phyloP scores from a whole-genome alignment of 2,888 invertebrate species.

The Drosophila meridiana region DNA sequence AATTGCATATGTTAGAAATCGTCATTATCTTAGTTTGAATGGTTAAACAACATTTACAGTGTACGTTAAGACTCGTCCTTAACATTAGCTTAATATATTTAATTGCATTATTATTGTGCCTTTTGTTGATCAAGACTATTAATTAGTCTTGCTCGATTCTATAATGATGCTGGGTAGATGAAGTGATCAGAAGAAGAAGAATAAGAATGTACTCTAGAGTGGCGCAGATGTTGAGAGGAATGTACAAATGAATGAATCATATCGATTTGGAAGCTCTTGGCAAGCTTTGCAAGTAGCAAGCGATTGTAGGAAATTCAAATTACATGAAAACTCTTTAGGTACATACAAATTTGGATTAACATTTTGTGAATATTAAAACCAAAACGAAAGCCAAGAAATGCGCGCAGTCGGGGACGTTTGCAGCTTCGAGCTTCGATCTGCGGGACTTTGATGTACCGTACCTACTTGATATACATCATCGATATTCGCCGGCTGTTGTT shows the following conservation, averaged over 20 bases:
- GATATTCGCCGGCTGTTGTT: constrained; percentile 39
- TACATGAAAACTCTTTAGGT: constrained; percentile 36
- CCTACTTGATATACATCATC: constrained; percentile 67
- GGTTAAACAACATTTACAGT: not conserved
- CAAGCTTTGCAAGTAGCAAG: constrained; percentile 46
- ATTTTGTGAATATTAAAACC: constrained; percentile 43
- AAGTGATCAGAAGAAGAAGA: constrained; percentile 30
- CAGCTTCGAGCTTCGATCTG: constrained; percentile 30
- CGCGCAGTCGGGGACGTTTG: constrained; percentile 37
- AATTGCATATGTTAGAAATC: too few relatives aligned
- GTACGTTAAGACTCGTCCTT: not conserved
- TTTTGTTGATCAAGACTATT: not conserved
- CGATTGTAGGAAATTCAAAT: constrained; percentile 35
- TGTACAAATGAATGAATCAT: constrained; percentile 51
- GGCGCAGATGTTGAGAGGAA: constrained; percentile 20
- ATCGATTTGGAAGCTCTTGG: constrained; percentile 32
- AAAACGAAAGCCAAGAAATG: constrained; percentile 49
- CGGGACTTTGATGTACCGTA: constrained; percentile 56
- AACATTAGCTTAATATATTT: constrained; percentile 9
- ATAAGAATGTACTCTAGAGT: constrained; percentile 17
- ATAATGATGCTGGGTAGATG: constrained; percentile 17
- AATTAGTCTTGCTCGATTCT: constrained; percentile 1
- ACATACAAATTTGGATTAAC: constrained; percentile 40
- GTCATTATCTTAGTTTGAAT: not conserved
- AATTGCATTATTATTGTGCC: constrained; percentile 9